Conservation (phyloP, 1,140 invertebrate genomes). For the Cataglyphis hispanica region DNA sequence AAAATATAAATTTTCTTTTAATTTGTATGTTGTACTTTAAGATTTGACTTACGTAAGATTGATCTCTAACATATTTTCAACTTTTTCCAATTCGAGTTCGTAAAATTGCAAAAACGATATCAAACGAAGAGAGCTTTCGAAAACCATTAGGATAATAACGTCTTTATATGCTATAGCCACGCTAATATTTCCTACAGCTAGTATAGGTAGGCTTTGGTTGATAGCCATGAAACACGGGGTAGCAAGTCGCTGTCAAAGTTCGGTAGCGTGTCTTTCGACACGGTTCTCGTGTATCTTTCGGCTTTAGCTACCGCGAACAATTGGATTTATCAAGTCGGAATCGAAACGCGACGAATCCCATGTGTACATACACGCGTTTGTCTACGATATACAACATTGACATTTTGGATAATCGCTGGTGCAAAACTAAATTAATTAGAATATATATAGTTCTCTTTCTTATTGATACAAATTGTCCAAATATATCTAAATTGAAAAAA, state of each 20-base stretch:
- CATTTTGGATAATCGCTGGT: constrained; percentile 22
- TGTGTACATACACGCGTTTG: background rate
- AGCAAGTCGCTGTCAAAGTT: constrained; percentile 71
- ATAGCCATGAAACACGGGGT: constrained; percentile 63
- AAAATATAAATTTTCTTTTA: constrained; percentile 22
- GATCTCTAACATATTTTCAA: background rate
- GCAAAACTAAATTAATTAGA: constrained; percentile 30
- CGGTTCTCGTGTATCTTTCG: constrained; percentile 77
- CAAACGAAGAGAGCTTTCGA: background rate
- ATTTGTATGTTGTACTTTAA: background rate
- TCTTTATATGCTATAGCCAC: constrained; percentile 25
- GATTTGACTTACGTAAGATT: constrained; percentile 4
- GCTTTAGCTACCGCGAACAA: constrained; percentile 77
- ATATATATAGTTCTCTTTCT: background rate
- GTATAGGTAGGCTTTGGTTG: constrained; percentile 43
- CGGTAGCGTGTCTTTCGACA: constrained; percentile 69
- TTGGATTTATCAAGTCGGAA: constrained; percentile 76
- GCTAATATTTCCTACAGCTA: constrained; percentile 54
- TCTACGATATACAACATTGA: constrained; percentile 1
- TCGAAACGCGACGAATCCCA: constrained; percentile 60
- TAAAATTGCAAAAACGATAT: background rate
- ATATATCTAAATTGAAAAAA: background rate
- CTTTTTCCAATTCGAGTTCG: background rate
- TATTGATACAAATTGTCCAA: background rate
- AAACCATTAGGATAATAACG: constrained; percentile 41